A percentile compares a stretch with the other conserved stretches of the same genome.
These are phyloP conservation scores for Opisthograptis luteolata DNA, from an alignment of 2,888 invertebrate genomes.

Conservation along the genomic window DNA sequence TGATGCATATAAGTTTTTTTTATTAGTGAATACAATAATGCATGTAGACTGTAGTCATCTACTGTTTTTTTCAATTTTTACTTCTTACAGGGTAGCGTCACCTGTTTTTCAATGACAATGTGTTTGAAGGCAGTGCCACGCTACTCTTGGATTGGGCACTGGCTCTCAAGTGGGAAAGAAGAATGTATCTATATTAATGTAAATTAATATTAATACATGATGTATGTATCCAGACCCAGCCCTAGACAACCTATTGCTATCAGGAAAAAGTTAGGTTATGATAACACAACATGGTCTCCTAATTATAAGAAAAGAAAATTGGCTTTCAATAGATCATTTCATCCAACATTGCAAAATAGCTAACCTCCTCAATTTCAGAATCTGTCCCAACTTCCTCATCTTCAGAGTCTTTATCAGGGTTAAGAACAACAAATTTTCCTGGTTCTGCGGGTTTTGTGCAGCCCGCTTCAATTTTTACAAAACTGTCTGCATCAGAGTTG, in stretches of 20 bases:
- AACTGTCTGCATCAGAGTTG: conserved; percentile 71
- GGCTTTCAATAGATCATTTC: background rate
- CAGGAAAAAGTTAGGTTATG: conserved; percentile 10
- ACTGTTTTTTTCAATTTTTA: too few species aligned
- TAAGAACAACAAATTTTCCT: conserved; percentile 72
- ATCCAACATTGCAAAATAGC: background rate
- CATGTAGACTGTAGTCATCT: too few species aligned
- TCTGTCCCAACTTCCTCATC: conserved; percentile 74
- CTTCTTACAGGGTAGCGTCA: too few species aligned
- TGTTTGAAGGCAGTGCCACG: too few species aligned
- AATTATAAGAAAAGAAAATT: background rate
- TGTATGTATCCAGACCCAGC: too few species aligned
- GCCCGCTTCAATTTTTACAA: conserved; percentile 67
- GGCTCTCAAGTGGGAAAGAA: too few species aligned
- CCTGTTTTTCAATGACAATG: too few species aligned
- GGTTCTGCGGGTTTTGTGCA: conserved; percentile 40
- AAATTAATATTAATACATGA: too few species aligned
- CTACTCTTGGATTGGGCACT: too few species aligned
- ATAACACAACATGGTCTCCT: conserved; percentile 6
- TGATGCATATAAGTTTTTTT: too few species aligned
- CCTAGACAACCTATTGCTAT: background rate
- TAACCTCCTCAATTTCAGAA: conserved; percentile 77
- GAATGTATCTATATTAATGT: too few species aligned
- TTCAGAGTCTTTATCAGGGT: conserved; percentile 58
- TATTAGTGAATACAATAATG: too few species aligned